Evolutionary conservation across 2,888 invertebrate genomes (phyloP).

Genomic region (Pinctada fucata): DNA sequence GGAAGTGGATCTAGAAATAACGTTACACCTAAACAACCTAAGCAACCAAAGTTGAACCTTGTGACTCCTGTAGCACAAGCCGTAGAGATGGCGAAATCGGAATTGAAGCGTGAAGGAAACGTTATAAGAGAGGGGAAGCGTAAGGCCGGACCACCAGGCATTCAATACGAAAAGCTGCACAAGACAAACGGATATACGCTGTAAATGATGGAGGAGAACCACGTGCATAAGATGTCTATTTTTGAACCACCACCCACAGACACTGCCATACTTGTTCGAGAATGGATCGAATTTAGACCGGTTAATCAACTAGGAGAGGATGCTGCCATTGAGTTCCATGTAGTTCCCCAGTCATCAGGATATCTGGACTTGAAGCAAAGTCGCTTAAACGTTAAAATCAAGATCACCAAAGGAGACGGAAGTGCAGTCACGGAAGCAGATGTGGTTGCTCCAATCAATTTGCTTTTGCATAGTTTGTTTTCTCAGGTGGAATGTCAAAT

Average conservation of each 20-base stretch:
- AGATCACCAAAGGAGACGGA: neutral
- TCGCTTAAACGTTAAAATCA: slow-evolving; percentile 25
- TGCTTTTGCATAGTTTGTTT: slow-evolving; percentile 19
- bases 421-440: neutral
- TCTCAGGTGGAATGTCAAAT: slow-evolving; percentile 36
- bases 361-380: slow-evolving; percentile 44
- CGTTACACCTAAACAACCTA: neutral
- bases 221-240: no score
- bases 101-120: slow-evolving; percentile 9
- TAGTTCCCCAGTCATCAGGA: slow-evolving; percentile 21
- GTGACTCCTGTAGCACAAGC: slow-evolving; percentile 35
- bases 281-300: no score
- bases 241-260: no score
- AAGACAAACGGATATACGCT: no score
- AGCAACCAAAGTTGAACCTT: slow-evolving; percentile 13
- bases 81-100: slow-evolving; percentile 31
- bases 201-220: no score
- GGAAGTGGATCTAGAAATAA: slow-evolving; percentile 12
- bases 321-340: no score
- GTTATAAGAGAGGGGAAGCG: neutral
- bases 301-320: no score
- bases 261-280: no score
- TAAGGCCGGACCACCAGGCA: slow-evolving; percentile 29
- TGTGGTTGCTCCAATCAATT: slow-evolving; percentile 13
- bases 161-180: no score